A percentile compares a stretch with the other conserved stretches of the same genome.
These are phyloP conservation scores for Oophaga pumilio DNA, from an alignment of 2,113 vertebrate genomes.

Conservation along the genomic window DNA sequence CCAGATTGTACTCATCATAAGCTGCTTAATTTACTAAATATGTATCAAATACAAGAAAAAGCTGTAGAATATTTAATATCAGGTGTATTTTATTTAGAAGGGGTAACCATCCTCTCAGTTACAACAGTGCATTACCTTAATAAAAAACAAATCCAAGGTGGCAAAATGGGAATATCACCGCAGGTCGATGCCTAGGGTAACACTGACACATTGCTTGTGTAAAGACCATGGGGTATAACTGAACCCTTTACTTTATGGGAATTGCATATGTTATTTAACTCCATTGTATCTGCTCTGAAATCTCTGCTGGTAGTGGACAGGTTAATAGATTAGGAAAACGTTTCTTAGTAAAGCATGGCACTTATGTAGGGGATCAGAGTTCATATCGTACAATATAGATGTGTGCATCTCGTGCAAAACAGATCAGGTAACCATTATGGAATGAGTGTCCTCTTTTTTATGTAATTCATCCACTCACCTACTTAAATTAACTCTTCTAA, in stretches of 20 bases:
- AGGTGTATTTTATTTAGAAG: conserved; percentile 19
- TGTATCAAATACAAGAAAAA: neutral
- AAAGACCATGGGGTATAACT: neutral
- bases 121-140: neutral
- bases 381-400: neutral
- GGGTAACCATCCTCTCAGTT: neutral
- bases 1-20: too few species aligned
- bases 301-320: conserved; percentile 17
- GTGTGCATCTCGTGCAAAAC: conserved; percentile 18
- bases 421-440: neutral
- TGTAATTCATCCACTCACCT: neutral
- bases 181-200: neutral
- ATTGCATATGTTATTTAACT: conserved; percentile 29
- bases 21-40: neutral
- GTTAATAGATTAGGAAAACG: conserved; percentile 1
- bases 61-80: neutral
- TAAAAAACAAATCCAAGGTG: neutral
- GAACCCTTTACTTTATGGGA: neutral
- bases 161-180: neutral
- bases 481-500: neutral
- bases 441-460: neutral
- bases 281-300: neutral
- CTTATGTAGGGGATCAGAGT: neutral
- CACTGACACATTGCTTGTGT: neutral
- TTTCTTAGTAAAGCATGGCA: conserved; percentile 5